phyloP scores from a whole-genome alignment of 2,888 invertebrate species.

The Nymphalis polychloros region DNA sequence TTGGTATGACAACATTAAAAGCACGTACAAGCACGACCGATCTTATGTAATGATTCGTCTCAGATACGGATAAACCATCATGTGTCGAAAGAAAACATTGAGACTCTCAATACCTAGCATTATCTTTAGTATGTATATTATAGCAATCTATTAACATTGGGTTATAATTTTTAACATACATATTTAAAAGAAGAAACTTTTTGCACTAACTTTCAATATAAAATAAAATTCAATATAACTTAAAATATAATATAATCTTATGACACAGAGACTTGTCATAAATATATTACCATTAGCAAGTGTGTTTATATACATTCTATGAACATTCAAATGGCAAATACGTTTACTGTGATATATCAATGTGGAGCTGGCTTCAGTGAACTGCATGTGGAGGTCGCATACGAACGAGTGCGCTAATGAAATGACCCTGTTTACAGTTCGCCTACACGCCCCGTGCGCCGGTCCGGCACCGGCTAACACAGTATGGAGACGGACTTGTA shows the following conservation, averaged over 20 bases:
- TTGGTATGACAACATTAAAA: too few relatives aligned
- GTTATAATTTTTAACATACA: too few relatives aligned
- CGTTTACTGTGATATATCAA: conserved; percentile 8
- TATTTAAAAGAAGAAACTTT: too few relatives aligned
- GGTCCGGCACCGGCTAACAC: conserved; percentile 24
- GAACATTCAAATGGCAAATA: conserved; percentile 10
- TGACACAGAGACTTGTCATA: not conserved
- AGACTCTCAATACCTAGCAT: too few relatives aligned
- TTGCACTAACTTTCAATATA: not conserved
- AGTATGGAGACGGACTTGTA: conserved; percentile 25
- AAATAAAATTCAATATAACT: too few relatives aligned
- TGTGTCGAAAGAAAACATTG: too few relatives aligned
- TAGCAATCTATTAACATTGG: too few relatives aligned
- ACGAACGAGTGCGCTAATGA: conserved; percentile 51
- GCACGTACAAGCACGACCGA: too few relatives aligned
- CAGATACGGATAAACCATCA: too few relatives aligned
- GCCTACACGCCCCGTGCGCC: conserved; percentile 26
- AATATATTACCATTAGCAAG: not conserved
- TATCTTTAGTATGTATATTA: too few relatives aligned
- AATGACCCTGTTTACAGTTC: conserved; percentile 51
- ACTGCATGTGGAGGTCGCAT: conserved; percentile 46
- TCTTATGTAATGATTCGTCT: too few relatives aligned
- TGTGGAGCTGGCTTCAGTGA: conserved; percentile 50
- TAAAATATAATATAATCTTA: not conserved
- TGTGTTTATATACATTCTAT: not conserved